Conservation (phyloP, 2,113 vertebrate species). For the Casuarius casuarius region DNA sequence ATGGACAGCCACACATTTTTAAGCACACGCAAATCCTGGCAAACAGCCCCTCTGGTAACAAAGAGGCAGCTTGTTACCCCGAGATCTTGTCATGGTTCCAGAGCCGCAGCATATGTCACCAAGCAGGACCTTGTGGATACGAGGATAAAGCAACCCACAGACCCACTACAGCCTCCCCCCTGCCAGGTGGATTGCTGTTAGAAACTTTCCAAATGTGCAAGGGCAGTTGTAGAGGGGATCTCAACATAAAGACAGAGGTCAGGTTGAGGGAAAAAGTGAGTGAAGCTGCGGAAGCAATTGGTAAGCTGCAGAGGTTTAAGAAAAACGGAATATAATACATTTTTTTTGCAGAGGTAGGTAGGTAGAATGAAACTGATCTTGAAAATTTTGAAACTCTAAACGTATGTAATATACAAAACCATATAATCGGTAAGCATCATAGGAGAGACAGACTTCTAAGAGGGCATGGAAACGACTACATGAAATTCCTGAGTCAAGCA, state of each 20-base stretch:
- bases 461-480: rapidly evolving
- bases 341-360: not conserved
- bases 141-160: not conserved
- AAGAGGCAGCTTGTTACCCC: not conserved
- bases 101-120: not conserved
- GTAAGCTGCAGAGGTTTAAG: not conserved
- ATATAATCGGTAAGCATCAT: rapidly evolving
- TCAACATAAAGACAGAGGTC: rapidly evolving
- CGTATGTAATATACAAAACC: not conserved
- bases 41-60: not conserved
- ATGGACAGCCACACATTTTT: not conserved
- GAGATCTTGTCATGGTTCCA: not conserved
- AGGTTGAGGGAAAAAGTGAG: rapidly evolving
- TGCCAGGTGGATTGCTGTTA: not conserved
- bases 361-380: not conserved
- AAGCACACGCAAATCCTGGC: not conserved
- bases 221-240: not conserved
- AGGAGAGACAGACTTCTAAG: not conserved
- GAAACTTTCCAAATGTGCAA: not conserved
- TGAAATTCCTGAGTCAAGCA: not conserved
- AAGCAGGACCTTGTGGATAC: not conserved
- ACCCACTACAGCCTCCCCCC: not conserved
- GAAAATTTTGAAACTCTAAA: not conserved
- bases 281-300: not conserved
- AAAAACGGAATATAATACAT: not conserved